These are phyloP conservation scores for Lasioglossum calceatum DNA, from an alignment of 2,888 invertebrate species.

Conservation along the genomic window DNA sequence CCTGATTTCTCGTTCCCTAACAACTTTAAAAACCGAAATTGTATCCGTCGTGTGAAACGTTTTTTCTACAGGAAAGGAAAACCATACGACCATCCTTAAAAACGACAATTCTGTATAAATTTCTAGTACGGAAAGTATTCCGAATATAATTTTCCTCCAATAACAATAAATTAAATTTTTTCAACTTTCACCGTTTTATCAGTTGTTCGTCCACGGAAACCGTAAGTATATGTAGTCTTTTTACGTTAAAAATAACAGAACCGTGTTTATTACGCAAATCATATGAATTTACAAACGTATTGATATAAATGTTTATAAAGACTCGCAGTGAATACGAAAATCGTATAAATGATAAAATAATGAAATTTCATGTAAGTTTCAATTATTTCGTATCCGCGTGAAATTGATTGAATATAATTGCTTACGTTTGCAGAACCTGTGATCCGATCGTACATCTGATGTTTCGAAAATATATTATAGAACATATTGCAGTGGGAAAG, in stretches of 20 bases:
- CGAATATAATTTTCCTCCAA: background rate
- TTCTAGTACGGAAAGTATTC: background rate
- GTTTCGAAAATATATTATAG: conserved; percentile 9
- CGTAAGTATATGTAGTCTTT: background rate
- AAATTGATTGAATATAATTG: background rate
- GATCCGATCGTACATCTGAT: background rate
- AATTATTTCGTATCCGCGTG: conserved; percentile 7
- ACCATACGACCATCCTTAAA: background rate
- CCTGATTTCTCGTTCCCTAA: conserved; percentile 8
- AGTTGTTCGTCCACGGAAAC: background rate
- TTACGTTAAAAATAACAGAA: background rate
- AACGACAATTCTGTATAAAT: background rate
- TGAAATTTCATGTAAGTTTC: background rate
- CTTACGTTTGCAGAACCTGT: background rate
- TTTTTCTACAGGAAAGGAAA: background rate
- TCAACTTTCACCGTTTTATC: background rate
- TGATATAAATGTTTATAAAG: background rate
- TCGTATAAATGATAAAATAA: background rate
- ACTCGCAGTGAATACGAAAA: background rate
- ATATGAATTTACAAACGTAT: conserved; percentile 10
- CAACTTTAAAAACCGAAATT: background rate
- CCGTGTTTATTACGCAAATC: conserved; percentile 11
- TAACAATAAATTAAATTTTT: background rate
- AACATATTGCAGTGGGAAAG: conserved; percentile 12
- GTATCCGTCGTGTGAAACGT: background rate